phyloP scores from a whole-genome alignment of 1,140 invertebrate genomes.

The Mesaphorura yosii region DNA sequence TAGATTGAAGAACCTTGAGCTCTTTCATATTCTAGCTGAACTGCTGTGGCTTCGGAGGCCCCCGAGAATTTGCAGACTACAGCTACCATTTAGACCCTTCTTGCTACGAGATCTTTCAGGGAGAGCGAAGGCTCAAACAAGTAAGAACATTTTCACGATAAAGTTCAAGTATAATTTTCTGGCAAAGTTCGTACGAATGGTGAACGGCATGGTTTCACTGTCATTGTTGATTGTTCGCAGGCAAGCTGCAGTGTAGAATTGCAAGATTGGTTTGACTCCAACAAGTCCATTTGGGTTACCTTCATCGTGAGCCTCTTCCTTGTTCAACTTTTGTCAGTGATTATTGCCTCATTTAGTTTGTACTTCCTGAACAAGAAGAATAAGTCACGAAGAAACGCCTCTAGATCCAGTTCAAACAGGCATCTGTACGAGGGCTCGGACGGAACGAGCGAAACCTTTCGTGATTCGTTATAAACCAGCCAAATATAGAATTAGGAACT shows the following conservation, averaged over 20 bases:
- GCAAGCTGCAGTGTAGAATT: constrained; percentile 36
- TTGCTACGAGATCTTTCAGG: constrained; percentile 35
- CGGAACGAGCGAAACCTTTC: constrained; percentile 27
- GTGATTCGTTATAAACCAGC: constrained; percentile 26
- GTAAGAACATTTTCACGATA: constrained; percentile 9
- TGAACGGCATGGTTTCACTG: background rate
- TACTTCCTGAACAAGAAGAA: constrained; percentile 26
- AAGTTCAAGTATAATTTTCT: background rate
- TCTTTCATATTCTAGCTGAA: constrained; percentile 33
- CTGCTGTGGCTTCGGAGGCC: constrained; percentile 40
- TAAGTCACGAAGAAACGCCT: constrained; percentile 30
- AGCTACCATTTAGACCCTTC: constrained; percentile 38
- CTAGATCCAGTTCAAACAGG: constrained; percentile 27
- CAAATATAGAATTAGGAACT: too few relatives aligned
- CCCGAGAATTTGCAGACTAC: constrained; percentile 39
- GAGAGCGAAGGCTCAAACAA: constrained; percentile 25
- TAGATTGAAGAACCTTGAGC: too few relatives aligned
- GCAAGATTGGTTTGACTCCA: constrained; percentile 35
- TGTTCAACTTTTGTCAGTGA: constrained; percentile 33
- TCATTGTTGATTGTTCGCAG: constrained; percentile 24
- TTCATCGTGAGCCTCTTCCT: constrained; percentile 33
- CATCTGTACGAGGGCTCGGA: constrained; percentile 30
- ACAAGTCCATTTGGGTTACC: constrained; percentile 36
- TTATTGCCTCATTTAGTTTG: constrained; percentile 33
- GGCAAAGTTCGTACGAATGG: background rate